Percentiles rank a stretch among this genome's conserved stretches.
Conservation (phyloP, 2,797 vertebrate genomes). For the Alcedo quadribrachys region DNA sequence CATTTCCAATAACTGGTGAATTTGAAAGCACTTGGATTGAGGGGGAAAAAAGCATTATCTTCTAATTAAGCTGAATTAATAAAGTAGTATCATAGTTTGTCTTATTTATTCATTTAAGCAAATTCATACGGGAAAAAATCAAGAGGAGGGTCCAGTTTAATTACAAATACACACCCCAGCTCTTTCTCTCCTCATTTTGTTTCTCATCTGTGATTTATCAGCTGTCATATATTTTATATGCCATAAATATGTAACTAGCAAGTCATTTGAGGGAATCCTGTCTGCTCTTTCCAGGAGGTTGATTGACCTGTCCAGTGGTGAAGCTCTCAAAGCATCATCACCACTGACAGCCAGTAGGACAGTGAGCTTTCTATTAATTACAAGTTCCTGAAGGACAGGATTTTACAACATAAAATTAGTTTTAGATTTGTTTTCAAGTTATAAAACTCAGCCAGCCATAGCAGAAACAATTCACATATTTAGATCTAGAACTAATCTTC, state of each 20-base stretch:
- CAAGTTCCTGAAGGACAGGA: not conserved
- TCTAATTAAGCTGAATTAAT: not conserved
- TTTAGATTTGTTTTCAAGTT: not conserved
- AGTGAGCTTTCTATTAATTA: not conserved
- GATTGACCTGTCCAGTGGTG: not conserved
- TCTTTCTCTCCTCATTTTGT: not conserved
- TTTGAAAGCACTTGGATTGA: not conserved
- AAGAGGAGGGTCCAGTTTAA: not conserved
- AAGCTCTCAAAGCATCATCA: not conserved
- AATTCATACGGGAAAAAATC: not conserved
- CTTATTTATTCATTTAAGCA: not conserved
- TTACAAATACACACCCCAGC: not conserved
- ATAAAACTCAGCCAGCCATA: not conserved
- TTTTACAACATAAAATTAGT: not conserved
- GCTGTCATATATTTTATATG: not conserved
- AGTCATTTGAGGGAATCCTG: not conserved
- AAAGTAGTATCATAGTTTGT: not conserved
- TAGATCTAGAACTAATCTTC: not conserved
- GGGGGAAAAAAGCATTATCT: not conserved
- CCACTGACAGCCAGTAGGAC: not conserved
- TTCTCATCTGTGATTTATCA: not conserved
- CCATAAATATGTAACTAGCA: not conserved
- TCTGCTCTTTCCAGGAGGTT: not conserved
- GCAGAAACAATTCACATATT: not conserved
- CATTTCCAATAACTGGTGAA: not conserved